Percentiles rank a stretch among this genome's conserved stretches.
phyloP scores from a whole-genome alignment of 2,888 invertebrate species.

The Melanchra persicariae region DNA sequence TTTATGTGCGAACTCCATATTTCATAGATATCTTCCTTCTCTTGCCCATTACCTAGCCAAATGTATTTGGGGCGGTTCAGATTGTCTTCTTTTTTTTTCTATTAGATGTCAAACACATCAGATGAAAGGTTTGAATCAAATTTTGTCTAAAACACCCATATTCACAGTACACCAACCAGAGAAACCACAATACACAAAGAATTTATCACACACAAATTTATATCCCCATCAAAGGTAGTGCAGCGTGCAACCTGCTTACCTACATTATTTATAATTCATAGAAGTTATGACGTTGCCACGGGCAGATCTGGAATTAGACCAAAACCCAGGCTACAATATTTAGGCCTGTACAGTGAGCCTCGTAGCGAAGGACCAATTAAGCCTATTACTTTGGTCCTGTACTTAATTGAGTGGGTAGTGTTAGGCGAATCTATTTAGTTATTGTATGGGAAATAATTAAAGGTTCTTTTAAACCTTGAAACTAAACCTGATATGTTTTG shows the following conservation, averaged over 20 bases:
- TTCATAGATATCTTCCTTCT: too few relatives aligned
- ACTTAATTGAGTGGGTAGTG: constrained; percentile 12
- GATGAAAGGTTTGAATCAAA: neutral
- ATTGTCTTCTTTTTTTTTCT: too few relatives aligned
- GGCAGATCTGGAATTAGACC: constrained; percentile 55
- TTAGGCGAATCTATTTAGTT: neutral
- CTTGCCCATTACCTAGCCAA: too few relatives aligned
- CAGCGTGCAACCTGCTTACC: constrained; percentile 42
- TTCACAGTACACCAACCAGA: neutral
- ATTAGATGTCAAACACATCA: too few relatives aligned
- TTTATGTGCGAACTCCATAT: too few relatives aligned
- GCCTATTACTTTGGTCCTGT: constrained; percentile 35
- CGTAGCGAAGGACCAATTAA: constrained; percentile 39
- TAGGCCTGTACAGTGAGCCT: constrained; percentile 15
- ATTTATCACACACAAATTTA: constrained; percentile 18
- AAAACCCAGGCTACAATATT: constrained; percentile 49
- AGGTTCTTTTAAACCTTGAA: neutral
- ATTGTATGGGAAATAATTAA: neutral
- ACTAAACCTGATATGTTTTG: neutral
- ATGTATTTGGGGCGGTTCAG: too few relatives aligned
- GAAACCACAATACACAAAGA: neutral
- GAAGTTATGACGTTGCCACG: constrained; percentile 40
- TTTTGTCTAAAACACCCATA: neutral
- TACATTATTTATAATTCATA: constrained; percentile 54
- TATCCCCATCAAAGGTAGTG: constrained; percentile 4